Evolutionary conservation across 2,888 invertebrate genomes (phyloP), one percentile per base, ranked within the genome.

Genomic region (Abscondita cerata): DNA sequence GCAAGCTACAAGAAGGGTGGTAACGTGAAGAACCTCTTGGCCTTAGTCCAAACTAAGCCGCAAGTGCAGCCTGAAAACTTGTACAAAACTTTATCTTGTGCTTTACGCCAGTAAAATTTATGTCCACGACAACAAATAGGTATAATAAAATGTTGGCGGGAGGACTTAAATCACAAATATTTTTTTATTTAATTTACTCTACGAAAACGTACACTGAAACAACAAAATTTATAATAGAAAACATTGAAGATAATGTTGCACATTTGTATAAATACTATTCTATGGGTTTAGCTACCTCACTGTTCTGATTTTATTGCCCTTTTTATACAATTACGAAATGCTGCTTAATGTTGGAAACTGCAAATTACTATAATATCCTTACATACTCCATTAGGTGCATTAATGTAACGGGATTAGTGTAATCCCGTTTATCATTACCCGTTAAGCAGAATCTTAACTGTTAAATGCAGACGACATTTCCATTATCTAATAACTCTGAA

Each of bases 61-160:
- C 56, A 64, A 60, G 51, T 60, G 64, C 54, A 64, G 44, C 40
- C 55, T 51, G 61, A 56, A 59, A 61, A 61, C 61, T 61, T 61
- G 61, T 56, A 60, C 64, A 56, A 64, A 59, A 64, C 64, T 64
- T 64, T 56, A 64, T 59, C 63, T 58, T 51, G 47, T 50, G 59
- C 58, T 63, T 63, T 52, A 58, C 40, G 52, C 52, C 51, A 52
- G 52, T 52, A 31, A 60, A 64, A 64, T 64, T 64, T 64, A 64
- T 64, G 58, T 53, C 48, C 48, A 9, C 38, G 47, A 41, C 48
- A 52, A 55, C 60, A 41, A 41, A 41, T 41, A 31, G 41, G 47
- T 36, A 33, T 44, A 36, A 47, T 48, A 20, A 48, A 48, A 25
- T 25, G 13, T 48, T 25, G 25, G 19, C 11, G 20, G n/a, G 19